phyloP scores from a whole-genome alignment of 2,797 vertebrate genomes.

The Oreonectes daqikongensis region DNA sequence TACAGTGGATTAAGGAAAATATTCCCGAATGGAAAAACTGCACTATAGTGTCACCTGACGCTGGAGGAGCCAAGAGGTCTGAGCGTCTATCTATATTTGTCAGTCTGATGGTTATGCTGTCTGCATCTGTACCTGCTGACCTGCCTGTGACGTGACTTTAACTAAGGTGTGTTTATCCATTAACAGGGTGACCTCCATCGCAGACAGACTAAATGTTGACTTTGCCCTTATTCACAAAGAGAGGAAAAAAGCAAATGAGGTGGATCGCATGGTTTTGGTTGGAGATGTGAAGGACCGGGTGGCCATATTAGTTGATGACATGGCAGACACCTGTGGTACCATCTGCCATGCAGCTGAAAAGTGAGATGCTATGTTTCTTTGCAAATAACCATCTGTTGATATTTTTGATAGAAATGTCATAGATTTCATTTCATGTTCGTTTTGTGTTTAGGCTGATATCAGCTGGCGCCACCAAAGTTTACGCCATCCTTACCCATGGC shows the following conservation, averaged over 20 bases:
- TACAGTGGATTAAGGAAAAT: slow-evolving; percentile 98
- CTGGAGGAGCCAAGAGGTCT: slow-evolving; percentile 96
- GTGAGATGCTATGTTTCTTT: slow-evolving; percentile 71
- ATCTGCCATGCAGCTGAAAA: slow-evolving; percentile 97
- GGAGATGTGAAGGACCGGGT: slow-evolving; percentile 95
- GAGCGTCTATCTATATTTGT: slow-evolving; percentile 1
- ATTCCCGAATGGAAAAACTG: slow-evolving; percentile 96
- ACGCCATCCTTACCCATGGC: slow-evolving; percentile 95
- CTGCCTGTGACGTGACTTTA: slow-evolving; percentile 30
- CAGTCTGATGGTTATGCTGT: not conserved
- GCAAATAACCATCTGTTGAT: not conserved
- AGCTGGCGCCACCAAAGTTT: slow-evolving; percentile 96
- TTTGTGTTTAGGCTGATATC: slow-evolving; percentile 83
- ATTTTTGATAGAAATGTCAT: not conserved
- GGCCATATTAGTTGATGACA: slow-evolving; percentile 96
- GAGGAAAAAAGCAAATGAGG: slow-evolving; percentile 97
- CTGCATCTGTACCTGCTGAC: not conserved
- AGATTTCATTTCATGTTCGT: not conserved
- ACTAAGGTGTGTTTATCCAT: slow-evolving; percentile 37
- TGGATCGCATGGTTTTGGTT: slow-evolving; percentile 97
- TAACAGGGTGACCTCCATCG: slow-evolving; percentile 95
- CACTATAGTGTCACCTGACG: slow-evolving; percentile 96
- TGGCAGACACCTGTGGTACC: slow-evolving; percentile 98
- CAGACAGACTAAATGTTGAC: slow-evolving; percentile 96
- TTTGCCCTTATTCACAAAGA: slow-evolving; percentile 99